Evolutionary conservation across 2,113 vertebrate genomes (phyloP), one percentile per base, ranked within the genome.

Genomic region (Haemorhous mexicanus): DNA sequence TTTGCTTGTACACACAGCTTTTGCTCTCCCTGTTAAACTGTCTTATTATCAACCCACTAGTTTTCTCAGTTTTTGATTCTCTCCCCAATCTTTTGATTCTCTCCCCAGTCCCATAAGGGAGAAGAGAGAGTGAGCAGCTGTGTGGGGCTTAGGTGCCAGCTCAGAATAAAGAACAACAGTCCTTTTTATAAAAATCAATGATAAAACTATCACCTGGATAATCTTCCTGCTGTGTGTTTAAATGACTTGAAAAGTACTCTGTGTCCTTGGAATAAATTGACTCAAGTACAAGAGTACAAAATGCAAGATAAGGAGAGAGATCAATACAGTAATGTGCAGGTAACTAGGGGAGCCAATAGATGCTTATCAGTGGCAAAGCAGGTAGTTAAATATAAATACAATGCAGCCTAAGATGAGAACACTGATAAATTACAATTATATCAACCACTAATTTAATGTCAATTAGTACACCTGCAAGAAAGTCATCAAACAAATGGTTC

Each of bases 211-310:
- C 87, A 89, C 35, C 79, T 77, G 72, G 64, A 80, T 93, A 94
- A 94, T 84, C 78, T 82, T 91, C 77, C 66, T 64, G 53, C 87
- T 89, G 70, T 93, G 81, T 49, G 74, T 87, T 95, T 93, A 96
- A 96, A 93, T 56, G 10, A 89, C 81, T 89, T 87, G 62, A 78
- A 91, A 96, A 94, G 84, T 81, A 94, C 94, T 92, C 66, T 49
- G 49, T 92, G 91, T 92, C 84, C 93, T 95, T 95, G 82, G 78
- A 93, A 90, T 91, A 95, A 96, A 95, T 91, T 89, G 84, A 93
- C 70, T 94, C 66, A 66, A 91, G 83, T 53, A 66, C 53, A 87
- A 89, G 78, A 95, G 81, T 49, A 89, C 74, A 94, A 88, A 87
- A 87, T 35, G 23, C 79, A 88, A 94, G 91, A 84, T 75, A 90